A percentile compares a stretch with the other conserved stretches of the same genome.
phyloP scores from a whole-genome alignment of 2,888 invertebrate species.

The Chaetoderma sp. region DNA sequence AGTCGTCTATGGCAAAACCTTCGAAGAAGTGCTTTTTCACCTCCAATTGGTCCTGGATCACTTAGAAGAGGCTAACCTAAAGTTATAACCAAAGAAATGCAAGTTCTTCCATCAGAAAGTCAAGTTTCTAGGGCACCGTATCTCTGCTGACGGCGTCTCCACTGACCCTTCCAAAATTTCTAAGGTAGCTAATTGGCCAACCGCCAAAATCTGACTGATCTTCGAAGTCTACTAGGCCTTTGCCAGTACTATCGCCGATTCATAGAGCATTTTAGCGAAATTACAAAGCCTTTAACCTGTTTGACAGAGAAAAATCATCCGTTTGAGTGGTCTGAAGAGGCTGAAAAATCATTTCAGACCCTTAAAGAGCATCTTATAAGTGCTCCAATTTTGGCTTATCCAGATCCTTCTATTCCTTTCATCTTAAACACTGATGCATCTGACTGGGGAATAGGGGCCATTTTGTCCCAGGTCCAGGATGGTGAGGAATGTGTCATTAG shows the following conservation, averaged over 20 bases:
- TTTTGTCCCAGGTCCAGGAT: too few species aligned
- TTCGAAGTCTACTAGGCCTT: conserved; percentile 15
- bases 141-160: conserved; percentile 2
- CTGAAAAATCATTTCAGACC: conserved; percentile 28
- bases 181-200: not conserved
- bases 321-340: conserved; percentile 26
- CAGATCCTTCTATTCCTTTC: too few species aligned
- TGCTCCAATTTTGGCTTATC: conserved; percentile 31
- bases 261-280: conserved; percentile 14
- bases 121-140: conserved; percentile 20
- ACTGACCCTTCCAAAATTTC: conserved; percentile 9
- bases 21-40: conserved; percentile 23
- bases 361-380: conserved; percentile 11
- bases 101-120: conserved; percentile 19
- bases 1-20: conserved; percentile 31
- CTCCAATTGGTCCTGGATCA: conserved; percentile 34
- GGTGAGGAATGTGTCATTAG: too few species aligned
- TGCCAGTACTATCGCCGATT: conserved; percentile 29
- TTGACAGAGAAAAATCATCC: conserved; percentile 16
- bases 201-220: not conserved
- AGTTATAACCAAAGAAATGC: conserved; percentile 43
- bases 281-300: conserved; percentile 15
- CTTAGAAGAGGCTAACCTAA: conserved; percentile 36
- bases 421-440: too few species aligned
- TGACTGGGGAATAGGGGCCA: too few species aligned